Evolutionary conservation across 2,797 vertebrate species (phyloP), one percentile per base, ranked within the genome.

Genomic region (Parotocinclus haroldoi): DNA sequence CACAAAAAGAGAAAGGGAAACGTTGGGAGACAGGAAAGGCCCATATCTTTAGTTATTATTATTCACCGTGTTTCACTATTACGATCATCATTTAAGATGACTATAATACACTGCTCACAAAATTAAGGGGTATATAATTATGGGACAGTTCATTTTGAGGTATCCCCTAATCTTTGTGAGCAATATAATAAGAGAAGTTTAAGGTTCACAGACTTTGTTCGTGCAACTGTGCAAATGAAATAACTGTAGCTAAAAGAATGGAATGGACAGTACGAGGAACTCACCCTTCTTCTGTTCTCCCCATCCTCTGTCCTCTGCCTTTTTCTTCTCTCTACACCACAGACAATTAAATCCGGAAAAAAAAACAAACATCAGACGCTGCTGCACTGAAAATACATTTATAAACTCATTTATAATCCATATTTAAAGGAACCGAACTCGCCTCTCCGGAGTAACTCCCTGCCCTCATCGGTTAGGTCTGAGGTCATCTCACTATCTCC

Each of bases 401-500:
- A n/a, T n/a, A 44, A 10, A 44, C 3, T 3, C 42, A 4, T 44
- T 10, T 44, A 9, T 9, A 44, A 4, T 44, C 9, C 12, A 10
- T 44, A 44, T 44, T 44, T 44, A 10, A 44, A 44, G 12, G 11
- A 48, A 13, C 12, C 10, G 7, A 9, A 18, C 71, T 81, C 11
- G 96, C 96, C 96, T 83, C 95, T 89, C 64, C 92, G 89, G 70
- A 99, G 94, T 76, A 99, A 86, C 76, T 99, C 96, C 83, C 94
- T 96, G 68, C 96, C 96, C 89, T 99, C 96, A 71, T 99, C 96
- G 44, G 96, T 93, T 66, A 99, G 89, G 84, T 98, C 96, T 18
- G 96, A 98, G 27, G 96, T 98, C 95, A 99, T 91, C 78, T 98
- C 95, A 0, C 89, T 95, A 83, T 99, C 96, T 11, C 95, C 96